Base-by-base conservation (phyloP, 2,113 vertebrate species). In the Rutilus rutilus region DNA sequence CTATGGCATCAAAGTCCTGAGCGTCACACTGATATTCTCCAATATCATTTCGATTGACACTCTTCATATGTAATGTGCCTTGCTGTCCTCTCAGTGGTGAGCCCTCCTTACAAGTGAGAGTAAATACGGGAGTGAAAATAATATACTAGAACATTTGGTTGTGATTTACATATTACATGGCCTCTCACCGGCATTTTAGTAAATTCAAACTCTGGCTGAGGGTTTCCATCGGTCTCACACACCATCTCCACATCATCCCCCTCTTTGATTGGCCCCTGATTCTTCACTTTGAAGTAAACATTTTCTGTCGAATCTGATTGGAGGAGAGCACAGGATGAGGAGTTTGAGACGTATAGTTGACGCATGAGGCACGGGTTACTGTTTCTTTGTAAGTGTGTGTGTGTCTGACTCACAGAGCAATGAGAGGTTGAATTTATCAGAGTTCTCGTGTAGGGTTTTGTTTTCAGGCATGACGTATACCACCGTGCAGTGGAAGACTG, bases 221-320 rank as follows among this genome's bases (percentile, higher is more conserved):
- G 96, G 90, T 94, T 95, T 23, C 97, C 97, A 0, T 98, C 97
- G 0, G 95, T 96, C 79, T 87, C 87, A 77, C 97, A 98, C 42
- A 90, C 90, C 88, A 98, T 92, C 30, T 85, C 88, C 6, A 98
- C 94, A 0, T 85, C 74, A 17, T 98, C 97, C 0, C 97, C 97
- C 86, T 98, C 97, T 25, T 96, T 96, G 23, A 98, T 91, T 2
- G 92, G 91, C 3, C 23, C 19, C 0, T 86, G 52, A 76, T 95
- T 95, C 78, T 85, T 21, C 12, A 95, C 33, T 57, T 82, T 67
- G 88, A 98, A 97, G 4, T 90, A 90, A 1, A 95, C 94, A 0
- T 89, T 92, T 86, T 97, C 96, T 0, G 96, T 95, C 36, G 96
- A 94, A 90, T 97, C 97, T 98, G 60, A 86, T 84, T 11, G 57